phyloP scores from a whole-genome alignment of 2,888 invertebrate species.

The Drosophila leonis region DNA sequence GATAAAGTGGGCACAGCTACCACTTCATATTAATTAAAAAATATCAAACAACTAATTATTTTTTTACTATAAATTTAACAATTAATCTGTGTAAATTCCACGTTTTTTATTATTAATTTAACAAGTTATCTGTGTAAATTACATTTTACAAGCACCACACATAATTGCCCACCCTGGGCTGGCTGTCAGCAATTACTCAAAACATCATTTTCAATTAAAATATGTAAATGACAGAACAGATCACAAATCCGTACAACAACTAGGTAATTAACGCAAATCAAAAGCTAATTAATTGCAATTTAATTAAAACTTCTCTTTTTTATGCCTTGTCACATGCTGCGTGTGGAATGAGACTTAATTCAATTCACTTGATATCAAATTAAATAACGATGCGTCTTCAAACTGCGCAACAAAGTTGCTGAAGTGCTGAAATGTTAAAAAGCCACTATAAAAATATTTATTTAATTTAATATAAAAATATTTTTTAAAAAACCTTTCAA shows the following conservation, averaged over 20 bases:
- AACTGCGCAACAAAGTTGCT: conserved; percentile 14
- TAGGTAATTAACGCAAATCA: conserved; percentile 26
- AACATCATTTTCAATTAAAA: conserved; percentile 7
- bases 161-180: background rate
- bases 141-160: background rate
- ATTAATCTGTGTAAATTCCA: background rate
- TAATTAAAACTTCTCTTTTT: conserved; percentile 20
- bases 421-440: background rate
- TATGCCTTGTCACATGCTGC: background rate
- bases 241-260: conserved; percentile 1
- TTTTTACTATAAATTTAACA: background rate
- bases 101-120: background rate
- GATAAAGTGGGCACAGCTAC: background rate
- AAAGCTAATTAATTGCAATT: conserved; percentile 31
- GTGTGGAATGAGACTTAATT: conserved; percentile 39
- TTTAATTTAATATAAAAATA: background rate
- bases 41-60: background rate
- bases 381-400: conserved; percentile 61
- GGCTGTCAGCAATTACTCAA: background rate
- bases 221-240: background rate
- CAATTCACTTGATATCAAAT: conserved; percentile 65
- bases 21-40: background rate
- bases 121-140: background rate
- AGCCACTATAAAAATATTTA: background rate
- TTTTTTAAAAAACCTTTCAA: background rate